phyloP scores from a whole-genome alignment of 2,888 invertebrate species.

The Lepidocyrtoides sp. region DNA sequence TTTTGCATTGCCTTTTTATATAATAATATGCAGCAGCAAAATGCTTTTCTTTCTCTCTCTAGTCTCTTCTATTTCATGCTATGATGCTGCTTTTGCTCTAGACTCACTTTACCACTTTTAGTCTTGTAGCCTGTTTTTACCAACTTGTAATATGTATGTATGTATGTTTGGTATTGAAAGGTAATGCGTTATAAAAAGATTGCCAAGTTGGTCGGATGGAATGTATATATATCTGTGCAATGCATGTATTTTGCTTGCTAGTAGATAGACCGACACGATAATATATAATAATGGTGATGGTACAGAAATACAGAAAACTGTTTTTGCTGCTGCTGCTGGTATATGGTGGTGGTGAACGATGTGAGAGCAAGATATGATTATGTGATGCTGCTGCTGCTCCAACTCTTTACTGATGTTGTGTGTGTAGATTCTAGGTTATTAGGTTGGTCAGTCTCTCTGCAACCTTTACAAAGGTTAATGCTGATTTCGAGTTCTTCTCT shows the following conservation, averaged over 20 bases:
- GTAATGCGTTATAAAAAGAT: conserved; percentile 40
- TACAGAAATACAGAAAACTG: conserved; percentile 8
- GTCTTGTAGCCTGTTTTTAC: conserved; percentile 62
- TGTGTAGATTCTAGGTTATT: conserved; percentile 84
- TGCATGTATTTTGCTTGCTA: conserved; percentile 42
- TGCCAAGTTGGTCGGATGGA: conserved; percentile 50
- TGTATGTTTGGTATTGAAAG: not conserved
- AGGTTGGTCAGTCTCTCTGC: conserved; percentile 84
- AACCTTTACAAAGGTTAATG: conserved; percentile 83
- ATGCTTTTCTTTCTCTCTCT: conserved; percentile 68
- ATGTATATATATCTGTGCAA: conserved; percentile 34
- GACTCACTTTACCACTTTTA: conserved; percentile 48
- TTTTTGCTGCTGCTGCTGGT: not conserved
- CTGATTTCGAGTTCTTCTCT: conserved; percentile 79
- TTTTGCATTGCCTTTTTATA: conserved; percentile 65
- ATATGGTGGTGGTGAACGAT: conserved; percentile 65
- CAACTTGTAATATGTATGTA: conserved; percentile 8
- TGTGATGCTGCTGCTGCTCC: conserved; percentile 72
- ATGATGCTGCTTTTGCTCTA: conserved; percentile 53
- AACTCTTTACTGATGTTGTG: conserved; percentile 30
- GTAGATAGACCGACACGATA: conserved; percentile 35
- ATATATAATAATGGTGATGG: conserved; percentile 6
- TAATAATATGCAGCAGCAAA: conserved; percentile 60
- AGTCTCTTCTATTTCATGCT: conserved; percentile 47
- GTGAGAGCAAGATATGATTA: conserved; percentile 81